A percentile compares a stretch with the other conserved stretches of the same genome.
Conservation (phyloP, 2,888 invertebrate species). For the Pachydiplax longipennis region DNA sequence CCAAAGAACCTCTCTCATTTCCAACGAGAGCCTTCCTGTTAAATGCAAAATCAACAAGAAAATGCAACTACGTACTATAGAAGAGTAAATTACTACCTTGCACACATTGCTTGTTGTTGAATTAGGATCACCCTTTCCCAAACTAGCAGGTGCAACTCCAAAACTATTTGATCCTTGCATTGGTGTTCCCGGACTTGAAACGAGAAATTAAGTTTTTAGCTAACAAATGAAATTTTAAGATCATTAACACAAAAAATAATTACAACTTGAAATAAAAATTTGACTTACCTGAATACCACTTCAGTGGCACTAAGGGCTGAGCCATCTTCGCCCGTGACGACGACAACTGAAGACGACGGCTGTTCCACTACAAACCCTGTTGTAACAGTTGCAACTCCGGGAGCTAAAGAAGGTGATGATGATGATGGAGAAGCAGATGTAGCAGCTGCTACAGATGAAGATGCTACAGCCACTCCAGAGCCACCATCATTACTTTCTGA, state of each 20-base stretch:
- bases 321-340: slow-evolving; percentile 49
- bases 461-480: slow-evolving; percentile 39
- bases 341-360: slow-evolving; percentile 40
- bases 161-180: slow-evolving; percentile 45
- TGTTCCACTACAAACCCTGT: slow-evolving; percentile 11
- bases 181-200: slow-evolving; percentile 49
- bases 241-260: background rate
- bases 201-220: background rate
- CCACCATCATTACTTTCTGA: slow-evolving; percentile 52
- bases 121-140: slow-evolving; percentile 54
- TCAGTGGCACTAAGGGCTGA: slow-evolving; percentile 48
- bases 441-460: slow-evolving; percentile 14
- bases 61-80: too few species aligned
- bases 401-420: slow-evolving; percentile 31
- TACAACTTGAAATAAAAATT: background rate
- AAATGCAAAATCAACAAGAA: too few species aligned
- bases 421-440: slow-evolving; percentile 27
- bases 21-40: too few species aligned
- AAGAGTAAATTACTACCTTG: slow-evolving; percentile 56
- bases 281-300: slow-evolving; percentile 49
- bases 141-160: slow-evolving; percentile 24
- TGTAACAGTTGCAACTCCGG: background rate
- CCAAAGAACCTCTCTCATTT: too few species aligned
- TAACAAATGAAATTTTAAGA: background rate
- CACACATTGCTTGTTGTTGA: slow-evolving; percentile 73